Percentiles rank a stretch among this genome's conserved stretches.
phyloP scores from a whole-genome alignment of 23 tunicate genomes.

The Corella eumyota region DNA sequence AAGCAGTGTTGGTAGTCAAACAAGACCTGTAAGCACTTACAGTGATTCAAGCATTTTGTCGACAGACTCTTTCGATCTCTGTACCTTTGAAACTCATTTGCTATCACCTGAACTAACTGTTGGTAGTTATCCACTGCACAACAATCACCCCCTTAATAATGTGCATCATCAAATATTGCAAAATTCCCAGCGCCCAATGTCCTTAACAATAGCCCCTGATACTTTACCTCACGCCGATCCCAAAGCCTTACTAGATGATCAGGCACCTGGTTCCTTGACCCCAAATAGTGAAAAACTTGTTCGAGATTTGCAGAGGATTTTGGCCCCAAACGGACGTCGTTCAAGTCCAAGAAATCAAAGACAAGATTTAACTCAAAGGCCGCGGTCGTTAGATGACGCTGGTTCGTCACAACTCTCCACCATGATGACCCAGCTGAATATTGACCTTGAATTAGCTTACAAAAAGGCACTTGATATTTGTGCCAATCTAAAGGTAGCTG shows the following conservation, averaged over 20 bases:
- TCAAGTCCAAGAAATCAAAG: not conserved
- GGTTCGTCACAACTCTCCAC: slow-evolving; percentile 33
- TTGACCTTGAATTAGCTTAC: slow-evolving; percentile 49
- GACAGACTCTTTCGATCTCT: slow-evolving; percentile 63
- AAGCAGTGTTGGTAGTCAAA: slow-evolving; percentile 24
- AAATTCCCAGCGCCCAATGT: slow-evolving; percentile 24
- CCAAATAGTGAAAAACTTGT: slow-evolving; percentile 66
- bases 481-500: slow-evolving; percentile 35
- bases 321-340: slow-evolving; percentile 48
- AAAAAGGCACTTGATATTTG: slow-evolving; percentile 49
- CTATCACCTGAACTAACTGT: not conserved
- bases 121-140: not conserved
- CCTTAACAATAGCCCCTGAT: slow-evolving; percentile 22
- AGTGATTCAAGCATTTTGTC: slow-evolving; percentile 73
- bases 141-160: not conserved
- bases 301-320: slow-evolving; percentile 40
- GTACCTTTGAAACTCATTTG: slow-evolving; percentile 24
- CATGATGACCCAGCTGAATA: slow-evolving; percentile 52
- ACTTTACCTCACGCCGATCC: slow-evolving; percentile 19
- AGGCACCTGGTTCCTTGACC: slow-evolving; percentile 42
- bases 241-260: not conserved
- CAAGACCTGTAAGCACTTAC: slow-evolving; percentile 61
- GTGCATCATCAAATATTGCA: not conserved
- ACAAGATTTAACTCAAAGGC: slow-evolving; percentile 1
- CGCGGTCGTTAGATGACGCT: slow-evolving; percentile 21